Base-by-base conservation (phyloP, 2,797 vertebrate genomes). In the Falco columbarius region DNA sequence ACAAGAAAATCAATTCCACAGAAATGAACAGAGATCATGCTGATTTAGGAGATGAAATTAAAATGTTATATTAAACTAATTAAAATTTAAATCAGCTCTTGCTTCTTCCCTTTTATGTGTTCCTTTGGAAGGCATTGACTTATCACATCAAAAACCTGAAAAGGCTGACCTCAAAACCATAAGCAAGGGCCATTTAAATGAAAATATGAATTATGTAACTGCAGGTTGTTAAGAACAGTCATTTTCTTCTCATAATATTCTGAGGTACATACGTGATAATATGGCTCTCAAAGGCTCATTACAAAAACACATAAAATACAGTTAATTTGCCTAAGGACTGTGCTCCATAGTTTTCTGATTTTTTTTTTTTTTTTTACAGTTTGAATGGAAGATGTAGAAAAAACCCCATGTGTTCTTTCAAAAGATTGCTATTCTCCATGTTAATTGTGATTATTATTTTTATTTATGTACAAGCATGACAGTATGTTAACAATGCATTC, bases 1-100 rank as follows among this genome's bases (percentile, higher is more conserved):
- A 93, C 47, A 98, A 93, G 65, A 97, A 97, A 94, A 97, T 93
- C 80, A 97, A 27, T 92, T 85, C 36, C 71, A 85, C 40, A 95
- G 47, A 91, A 95, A 44, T 44, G 38, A 95, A 84, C 46, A 85
- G 72, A 93, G 61, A 79, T 81, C 58, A 90, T 73, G 44, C 32
- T 6, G 34, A 77, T 58, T 77, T 38, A 88, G 71, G n/a, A 92
- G 55, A 87, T 77, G 94, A 94, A 89, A 87, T 55, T 58, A 52
- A 21, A 96, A 72, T 54, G 83, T 90, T 92, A 36, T n/a, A 68
- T 88, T 91, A 95, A 90, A 87, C 12, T 85, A 95, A 92, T 90
- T 95, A 82, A 93, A 81, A 94, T 87, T 93, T 92, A 94, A 93
- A 90, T 79, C 68, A 49, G 16, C 42, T 82, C 85, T 90, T 93